These are phyloP conservation scores for Antechinus flavipes DNA, from an alignment of 2,113 vertebrate genomes.

Conservation along the genomic window DNA sequence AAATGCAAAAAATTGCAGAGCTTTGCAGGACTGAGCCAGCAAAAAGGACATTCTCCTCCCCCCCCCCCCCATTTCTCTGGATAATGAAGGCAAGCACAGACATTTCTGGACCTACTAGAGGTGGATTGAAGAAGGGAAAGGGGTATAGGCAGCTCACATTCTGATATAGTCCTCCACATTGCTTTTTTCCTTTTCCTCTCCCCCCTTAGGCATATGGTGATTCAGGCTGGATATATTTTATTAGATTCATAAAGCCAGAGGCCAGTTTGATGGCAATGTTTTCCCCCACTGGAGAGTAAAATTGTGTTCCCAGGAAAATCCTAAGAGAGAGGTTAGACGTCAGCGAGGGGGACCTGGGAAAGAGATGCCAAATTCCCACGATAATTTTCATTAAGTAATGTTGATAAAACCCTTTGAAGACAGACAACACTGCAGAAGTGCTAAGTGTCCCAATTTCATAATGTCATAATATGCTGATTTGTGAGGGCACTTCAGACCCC, in stretches of 20 bases:
- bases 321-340: neutral
- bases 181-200: neutral
- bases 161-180: neutral
- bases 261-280: neutral
- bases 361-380: neutral
- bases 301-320: conserved; percentile 24
- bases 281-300: neutral
- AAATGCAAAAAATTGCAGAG: neutral
- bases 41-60: neutral
- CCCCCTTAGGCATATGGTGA: neutral
- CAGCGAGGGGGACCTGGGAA: conserved; percentile 8
- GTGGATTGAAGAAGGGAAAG: neutral
- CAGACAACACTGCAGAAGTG: neutral
- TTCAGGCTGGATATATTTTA: rapidly evolving
- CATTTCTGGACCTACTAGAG: neutral
- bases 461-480: neutral
- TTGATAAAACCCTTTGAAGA: conserved; percentile 3
- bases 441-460: neutral
- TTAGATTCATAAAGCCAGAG: neutral
- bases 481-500: neutral
- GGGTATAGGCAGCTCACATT: neutral
- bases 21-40: neutral
- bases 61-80: neutral
- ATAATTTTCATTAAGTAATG: neutral
- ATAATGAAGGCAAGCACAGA: neutral